Conservation (phyloP, 2,888 invertebrate genomes). For the Tolmerus cingulatus region DNA sequence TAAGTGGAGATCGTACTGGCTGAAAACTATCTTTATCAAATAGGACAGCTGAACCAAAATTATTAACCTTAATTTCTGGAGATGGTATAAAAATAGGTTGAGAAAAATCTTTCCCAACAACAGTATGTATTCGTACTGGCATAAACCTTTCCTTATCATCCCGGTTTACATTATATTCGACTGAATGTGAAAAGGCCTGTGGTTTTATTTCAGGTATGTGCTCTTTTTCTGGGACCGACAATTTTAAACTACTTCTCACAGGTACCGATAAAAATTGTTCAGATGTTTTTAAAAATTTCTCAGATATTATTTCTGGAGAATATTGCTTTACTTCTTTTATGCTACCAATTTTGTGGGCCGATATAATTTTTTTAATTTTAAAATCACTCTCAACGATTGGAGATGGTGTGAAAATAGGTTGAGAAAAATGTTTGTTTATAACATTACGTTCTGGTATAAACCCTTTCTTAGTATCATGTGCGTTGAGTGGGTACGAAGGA, state of each 20-base stretch:
- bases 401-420: background rate
- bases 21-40: background rate
- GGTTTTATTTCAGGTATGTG: background rate
- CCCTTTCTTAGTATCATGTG: background rate
- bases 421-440: background rate
- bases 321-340: background rate
- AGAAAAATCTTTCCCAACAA: background rate
- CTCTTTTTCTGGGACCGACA: background rate
- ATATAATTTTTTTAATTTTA: too few species aligned
- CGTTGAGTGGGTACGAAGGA: background rate
- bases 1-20: background rate
- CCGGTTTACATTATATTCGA: too few species aligned
- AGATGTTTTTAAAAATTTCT: background rate
- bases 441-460: background rate
- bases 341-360: background rate
- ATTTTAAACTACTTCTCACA: background rate
- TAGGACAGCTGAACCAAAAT: background rate
- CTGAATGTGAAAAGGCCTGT: background rate
- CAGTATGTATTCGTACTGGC: background rate
- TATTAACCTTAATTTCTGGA: background rate
- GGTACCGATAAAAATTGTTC: background rate
- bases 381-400: background rate
- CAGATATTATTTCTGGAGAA: background rate
- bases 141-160: background rate
- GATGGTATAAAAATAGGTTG: slow-evolving; percentile 1